Evolutionary conservation across 53 echinoderm and acorn worm genomes (phyloP).

Genomic region (Holothuria scabra): DNA sequence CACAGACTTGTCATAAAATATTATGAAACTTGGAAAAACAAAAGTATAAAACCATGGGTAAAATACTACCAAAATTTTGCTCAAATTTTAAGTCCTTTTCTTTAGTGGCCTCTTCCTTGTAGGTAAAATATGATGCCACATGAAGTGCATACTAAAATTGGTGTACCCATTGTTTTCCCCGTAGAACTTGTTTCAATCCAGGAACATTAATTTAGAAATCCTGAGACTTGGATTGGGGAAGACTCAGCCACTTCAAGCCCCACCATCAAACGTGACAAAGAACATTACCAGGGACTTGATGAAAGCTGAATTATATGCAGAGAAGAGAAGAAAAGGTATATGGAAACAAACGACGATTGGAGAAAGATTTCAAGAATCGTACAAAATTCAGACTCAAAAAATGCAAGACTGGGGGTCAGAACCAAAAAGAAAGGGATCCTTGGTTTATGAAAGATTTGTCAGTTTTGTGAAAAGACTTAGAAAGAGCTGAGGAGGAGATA

Average conservation of each 20-base stretch:
- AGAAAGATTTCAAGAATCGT: background rate
- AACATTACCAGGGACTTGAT: background rate
- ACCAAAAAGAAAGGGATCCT: background rate
- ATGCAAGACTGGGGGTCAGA: background rate
- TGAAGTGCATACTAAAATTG: too few species aligned
- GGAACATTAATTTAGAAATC: conserved; percentile 17
- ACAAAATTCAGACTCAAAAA: background rate
- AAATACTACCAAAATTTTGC: too few species aligned
- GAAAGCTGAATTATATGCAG: conserved; percentile 18
- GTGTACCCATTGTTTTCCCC: too few species aligned
- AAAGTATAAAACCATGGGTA: too few species aligned
- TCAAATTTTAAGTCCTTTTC: too few species aligned
- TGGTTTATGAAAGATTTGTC: background rate
- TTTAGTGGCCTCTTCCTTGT: too few species aligned
- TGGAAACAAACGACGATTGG: background rate
- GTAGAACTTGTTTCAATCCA: background rate
- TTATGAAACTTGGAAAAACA: too few species aligned
- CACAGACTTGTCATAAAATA: too few species aligned
- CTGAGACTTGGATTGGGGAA: conserved; percentile 17
- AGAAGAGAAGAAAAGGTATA: conserved; percentile 1
- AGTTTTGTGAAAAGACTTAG: background rate
- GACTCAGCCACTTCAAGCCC: background rate
- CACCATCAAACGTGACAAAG: background rate
- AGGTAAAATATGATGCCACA: too few species aligned
- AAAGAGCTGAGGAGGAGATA: background rate